phyloP scores from a whole-genome alignment of 2,113 vertebrate species.

The Plecotus auritus region DNA sequence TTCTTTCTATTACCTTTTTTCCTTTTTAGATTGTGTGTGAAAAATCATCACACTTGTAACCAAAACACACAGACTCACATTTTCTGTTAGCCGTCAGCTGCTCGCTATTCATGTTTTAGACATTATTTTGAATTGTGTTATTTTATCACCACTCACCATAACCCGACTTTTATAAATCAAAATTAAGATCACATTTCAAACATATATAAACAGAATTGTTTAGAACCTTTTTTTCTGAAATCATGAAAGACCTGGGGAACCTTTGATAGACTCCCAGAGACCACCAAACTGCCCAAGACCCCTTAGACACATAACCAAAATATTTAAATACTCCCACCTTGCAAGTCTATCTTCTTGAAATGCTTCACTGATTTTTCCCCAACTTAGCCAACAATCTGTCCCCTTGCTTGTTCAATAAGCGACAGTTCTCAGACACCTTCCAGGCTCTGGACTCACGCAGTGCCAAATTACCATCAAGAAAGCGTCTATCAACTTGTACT shows the following conservation, averaged over 20 bases:
- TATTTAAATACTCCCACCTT: not conserved
- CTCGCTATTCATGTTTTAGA: not conserved
- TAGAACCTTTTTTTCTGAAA: not conserved
- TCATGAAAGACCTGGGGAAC: not conserved
- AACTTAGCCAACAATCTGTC: conserved; percentile 34
- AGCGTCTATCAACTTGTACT: not conserved
- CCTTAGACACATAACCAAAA: not conserved
- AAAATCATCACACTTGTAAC: not conserved
- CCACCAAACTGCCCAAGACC: not conserved
- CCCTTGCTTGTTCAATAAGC: not conserved
- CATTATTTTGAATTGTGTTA: not conserved
- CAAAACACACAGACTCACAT: not conserved
- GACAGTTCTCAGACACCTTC: not conserved
- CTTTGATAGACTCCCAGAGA: not conserved
- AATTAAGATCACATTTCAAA: conserved; percentile 1
- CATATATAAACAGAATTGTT: not conserved
- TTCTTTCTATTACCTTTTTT: not conserved
- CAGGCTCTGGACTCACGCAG: not conserved
- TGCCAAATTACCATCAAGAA: conserved; percentile 17
- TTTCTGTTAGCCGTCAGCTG: not conserved
- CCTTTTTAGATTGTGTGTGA: not conserved
- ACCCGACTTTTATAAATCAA: not conserved
- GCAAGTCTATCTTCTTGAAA: not conserved
- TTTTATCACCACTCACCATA: not conserved
- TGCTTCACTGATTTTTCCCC: not conserved